Base-by-base conservation (phyloP, 2,113 vertebrate genomes). In the Pyxicephalus adspersus region DNA sequence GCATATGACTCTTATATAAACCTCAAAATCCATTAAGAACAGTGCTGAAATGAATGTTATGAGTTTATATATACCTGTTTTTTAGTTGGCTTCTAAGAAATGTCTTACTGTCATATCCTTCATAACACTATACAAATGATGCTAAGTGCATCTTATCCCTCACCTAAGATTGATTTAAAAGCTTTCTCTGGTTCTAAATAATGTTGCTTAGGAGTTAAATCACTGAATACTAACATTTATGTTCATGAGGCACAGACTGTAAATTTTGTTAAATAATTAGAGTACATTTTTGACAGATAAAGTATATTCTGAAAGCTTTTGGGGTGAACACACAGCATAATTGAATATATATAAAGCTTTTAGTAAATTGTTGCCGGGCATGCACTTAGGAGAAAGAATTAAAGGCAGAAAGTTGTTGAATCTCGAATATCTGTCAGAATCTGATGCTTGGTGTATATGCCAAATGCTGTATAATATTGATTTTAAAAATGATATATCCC, bases 261-360 rank as follows among this genome's bases (percentile, higher is more conserved):
- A 77, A 29, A 65, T 77, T 77, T 77, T 55, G 61, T 66, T 65
- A 54, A 55, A 65, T 77, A 77, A 77, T 77, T 55, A 65, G 63
- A 66, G 22, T 55, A 28, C 19, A 54, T 29, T 77, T 77, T 31
- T 64, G 74, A 51, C 74, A 76, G 60, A 66, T 54, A 65, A 77
- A 77, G 34, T 77, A 55, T 77, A 54, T 77, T 77, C 50, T 77
- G 34, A 65, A 66, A 77, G 76, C 76, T 77, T 77, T 77, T 77
- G 31, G 76, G 63, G 61, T 77, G 50, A 18, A 4, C 54, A 26
- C 8, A 17, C n/a, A 34, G n/a, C 15, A 66, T 65, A 52, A 66
- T 65, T 54, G 61, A 77, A 77, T 77, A 65, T 66, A 50, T 15
- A 77, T 65, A 66, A 65, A 55, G 76, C 76, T 66, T 54, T 64